A percentile compares a stretch with the other conserved stretches of the same genome.
These are phyloP conservation scores for Echinarachnius parma DNA, from an alignment of 53 echinoderm and acorn worm genomes.

Conservation along the genomic window DNA sequence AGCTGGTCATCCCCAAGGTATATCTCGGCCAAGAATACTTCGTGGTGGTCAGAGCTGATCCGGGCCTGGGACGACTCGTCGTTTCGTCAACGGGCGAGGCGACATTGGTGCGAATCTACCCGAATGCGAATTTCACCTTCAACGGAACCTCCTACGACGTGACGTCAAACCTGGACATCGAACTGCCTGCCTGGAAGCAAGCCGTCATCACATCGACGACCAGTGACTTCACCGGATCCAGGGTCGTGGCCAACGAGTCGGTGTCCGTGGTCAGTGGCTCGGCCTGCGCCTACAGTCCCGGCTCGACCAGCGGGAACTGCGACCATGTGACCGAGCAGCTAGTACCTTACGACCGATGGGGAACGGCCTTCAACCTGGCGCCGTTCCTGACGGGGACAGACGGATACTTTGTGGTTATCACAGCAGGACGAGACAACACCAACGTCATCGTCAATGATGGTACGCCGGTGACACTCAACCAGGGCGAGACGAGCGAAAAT, in stretches of 20 bases:
- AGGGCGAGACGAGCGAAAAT: constrained; percentile 1
- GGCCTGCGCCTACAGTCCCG: constrained; percentile 25
- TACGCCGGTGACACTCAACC: background rate
- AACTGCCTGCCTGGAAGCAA: constrained; percentile 19
- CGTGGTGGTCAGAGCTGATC: constrained; percentile 13
- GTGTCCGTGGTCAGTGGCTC: constrained; percentile 14
- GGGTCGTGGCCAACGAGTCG: constrained; percentile 18
- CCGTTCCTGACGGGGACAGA: constrained; percentile 5
- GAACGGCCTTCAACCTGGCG: constrained; percentile 11
- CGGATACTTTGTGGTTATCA: constrained; percentile 15
- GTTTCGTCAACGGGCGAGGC: constrained; percentile 21
- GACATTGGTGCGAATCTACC: constrained; percentile 5
- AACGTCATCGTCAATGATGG: constrained; percentile 16
- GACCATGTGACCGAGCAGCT: constrained; percentile 30
- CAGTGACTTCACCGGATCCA: constrained; percentile 31
- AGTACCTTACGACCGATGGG: constrained; percentile 27
- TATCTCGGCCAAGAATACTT: constrained; percentile 37
- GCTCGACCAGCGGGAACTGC: background rate
- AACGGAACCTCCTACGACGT: background rate
- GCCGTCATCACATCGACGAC: constrained; percentile 23
- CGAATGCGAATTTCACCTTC: constrained; percentile 15
- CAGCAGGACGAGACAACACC: constrained; percentile 21
- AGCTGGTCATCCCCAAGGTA: background rate
- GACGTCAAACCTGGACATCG: background rate
- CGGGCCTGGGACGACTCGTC: constrained; percentile 15